Base-by-base conservation (phyloP, 2,888 invertebrate species). In the Calliopum simillimum region DNA sequence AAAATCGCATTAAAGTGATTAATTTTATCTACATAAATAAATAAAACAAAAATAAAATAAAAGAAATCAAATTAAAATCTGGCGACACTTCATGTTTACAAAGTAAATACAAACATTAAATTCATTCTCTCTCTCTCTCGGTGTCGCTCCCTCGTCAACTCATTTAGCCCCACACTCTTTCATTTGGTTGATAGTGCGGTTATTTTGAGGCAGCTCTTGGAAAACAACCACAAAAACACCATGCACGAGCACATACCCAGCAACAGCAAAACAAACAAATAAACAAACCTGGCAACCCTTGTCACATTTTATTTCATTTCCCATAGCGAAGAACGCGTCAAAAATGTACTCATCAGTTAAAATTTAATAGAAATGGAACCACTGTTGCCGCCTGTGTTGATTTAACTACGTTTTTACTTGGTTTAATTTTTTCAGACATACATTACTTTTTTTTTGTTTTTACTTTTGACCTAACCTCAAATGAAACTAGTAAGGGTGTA, bases 61-160 rank as follows among this genome's bases (percentile, higher is more conserved):
- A 58, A 23, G 23, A 58, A 66, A 66, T 66, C 66, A 66, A 66
- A 66, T 66, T 66, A 66, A 66, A 66, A 25, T 58, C 66, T 44
- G 55, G 41, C 46, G 56, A 66, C 55, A 55, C 55, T 55, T 44
- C 44, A 16, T 66, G 56, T 66, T 66, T 46, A 56, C 66, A 47
- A 66, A 56, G 56, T 23, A 66, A 66, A 66, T 25, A 56, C 46
- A 56, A 66, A 25, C 55, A 66, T 33, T 33, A 33, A 33, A 33
- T n/a, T 4, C 33, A 4, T 33, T 4, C 2, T 33, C 33, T 33
- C 55, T 55, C 44, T 19, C 63, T 49, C 49, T 49, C 21, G 19
- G 46, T 4, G 4, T 3, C 8, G 12, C 47, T 8, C n/a, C n/a
- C n/a, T n/a, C n/a, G n/a, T n/a, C n/a, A n/a, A n/a, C n/a, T n/a